A percentile compares a stretch with the other conserved stretches of the same genome.
phyloP scores from a whole-genome alignment of 2,888 invertebrate species.

The Eupithecia abbreviata region DNA sequence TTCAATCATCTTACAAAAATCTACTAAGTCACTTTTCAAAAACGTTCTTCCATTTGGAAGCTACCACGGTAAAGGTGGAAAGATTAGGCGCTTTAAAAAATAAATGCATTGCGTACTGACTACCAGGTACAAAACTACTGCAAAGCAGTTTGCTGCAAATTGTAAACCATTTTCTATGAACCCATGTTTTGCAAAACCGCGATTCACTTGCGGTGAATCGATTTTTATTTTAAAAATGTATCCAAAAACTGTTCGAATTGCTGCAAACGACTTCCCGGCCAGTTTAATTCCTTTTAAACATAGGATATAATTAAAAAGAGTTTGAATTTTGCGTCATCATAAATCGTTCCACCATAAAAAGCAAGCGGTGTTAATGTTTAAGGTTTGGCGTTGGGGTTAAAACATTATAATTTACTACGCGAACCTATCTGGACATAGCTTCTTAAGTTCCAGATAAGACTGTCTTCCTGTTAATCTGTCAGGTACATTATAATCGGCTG shows the following conservation, averaged over 20 bases:
- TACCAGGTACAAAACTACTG: neutral
- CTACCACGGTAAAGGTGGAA: neutral
- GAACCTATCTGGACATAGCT: slow-evolving; percentile 86
- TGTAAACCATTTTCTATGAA: no score
- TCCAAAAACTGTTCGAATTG: neutral
- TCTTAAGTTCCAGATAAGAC: slow-evolving; percentile 87
- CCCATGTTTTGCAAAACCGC: neutral
- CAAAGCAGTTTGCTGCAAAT: neutral
- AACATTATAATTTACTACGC: neutral
- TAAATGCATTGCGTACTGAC: neutral
- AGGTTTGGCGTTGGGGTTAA: neutral
- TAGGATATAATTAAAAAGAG: neutral
- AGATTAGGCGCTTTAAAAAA: neutral
- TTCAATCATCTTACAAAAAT: neutral
- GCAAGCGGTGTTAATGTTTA: neutral
- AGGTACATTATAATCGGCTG: slow-evolving; percentile 87
- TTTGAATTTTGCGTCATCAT: no score
- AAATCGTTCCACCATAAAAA: neutral
- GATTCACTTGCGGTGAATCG: neutral
- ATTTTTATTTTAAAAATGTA: neutral
- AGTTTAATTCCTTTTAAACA: neutral
- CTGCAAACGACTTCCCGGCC: neutral
- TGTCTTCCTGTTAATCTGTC: slow-evolving; percentile 91
- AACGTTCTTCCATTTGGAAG: neutral
- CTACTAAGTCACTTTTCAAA: neutral